Base-by-base conservation (phyloP, 2,113 vertebrate genomes). In the Deroptyus accipitrinus region DNA sequence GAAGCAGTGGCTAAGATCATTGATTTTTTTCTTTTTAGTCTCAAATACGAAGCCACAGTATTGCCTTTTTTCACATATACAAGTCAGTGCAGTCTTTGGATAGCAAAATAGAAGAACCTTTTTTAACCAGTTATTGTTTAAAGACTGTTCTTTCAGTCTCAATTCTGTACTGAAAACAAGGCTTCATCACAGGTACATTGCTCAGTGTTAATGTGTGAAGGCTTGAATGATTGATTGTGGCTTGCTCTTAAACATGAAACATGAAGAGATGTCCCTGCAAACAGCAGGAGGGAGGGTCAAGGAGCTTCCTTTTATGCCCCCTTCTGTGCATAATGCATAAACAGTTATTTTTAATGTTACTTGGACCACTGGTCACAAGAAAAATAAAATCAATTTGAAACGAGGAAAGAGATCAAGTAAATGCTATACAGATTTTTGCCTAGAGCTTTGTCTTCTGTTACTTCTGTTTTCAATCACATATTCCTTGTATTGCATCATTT, bases 391-490 rank as follows among this genome's bases (percentile, higher is more conserved):
- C 44, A 69, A 44, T 92, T 94, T 94, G 41, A 59, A 83, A 63
- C 18, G 74, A 90, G 91, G 28, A 86, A 93, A 81, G 35, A 88
- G 17, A 86, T 46, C 51, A 88, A 93, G 74, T 61, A 92, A 74
- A 90, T 63, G 44, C 48, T 62, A 37, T 74, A 37, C 55, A 75
- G 33, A 86, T 66, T 93, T 88, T 93, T 93, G 79, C 59, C 72
- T 94, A 27, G n/a, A 91, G 85, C 55, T 76, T 92, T 75, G 70
- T 69, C 49, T 85, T 95, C 69, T 84, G 59, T 94, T 92, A 28
- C 19, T 90, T 89, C 39, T 73, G 41, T 73, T 90, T 94, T 88
- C 57, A 73, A 28, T 52, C 90, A 77, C 69, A 35, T 73, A 52
- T 57, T 87, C 39, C 63, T 90, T 90, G 35, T 88, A 49, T 35